A percentile compares a stretch with the other conserved stretches of the same genome.
phyloP scores from a whole-genome alignment of 1,140 invertebrate genomes.

The Atta colombica region DNA sequence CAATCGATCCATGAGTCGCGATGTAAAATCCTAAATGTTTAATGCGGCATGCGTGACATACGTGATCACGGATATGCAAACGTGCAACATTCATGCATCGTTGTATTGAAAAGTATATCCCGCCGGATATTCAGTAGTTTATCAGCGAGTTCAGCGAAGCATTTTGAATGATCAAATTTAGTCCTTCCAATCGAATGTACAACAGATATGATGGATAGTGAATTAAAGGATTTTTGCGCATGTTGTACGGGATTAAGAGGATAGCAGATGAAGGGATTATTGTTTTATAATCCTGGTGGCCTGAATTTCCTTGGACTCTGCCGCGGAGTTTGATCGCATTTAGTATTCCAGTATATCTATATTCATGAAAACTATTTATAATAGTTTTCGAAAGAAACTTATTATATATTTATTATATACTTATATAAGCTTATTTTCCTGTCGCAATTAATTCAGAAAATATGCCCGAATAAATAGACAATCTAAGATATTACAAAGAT shows the following conservation, averaged over 20 bases:
- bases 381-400: neutral
- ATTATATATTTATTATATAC: too few species aligned
- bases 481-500: neutral
- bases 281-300: constrained; percentile 50
- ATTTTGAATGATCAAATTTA: constrained; percentile 64
- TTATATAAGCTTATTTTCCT: neutral
- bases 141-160: constrained; percentile 65
- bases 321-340: constrained; percentile 9
- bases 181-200: constrained; percentile 64
- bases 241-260: constrained; percentile 38
- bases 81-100: constrained; percentile 44
- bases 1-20: constrained; percentile 25
- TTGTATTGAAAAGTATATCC: constrained; percentile 52
- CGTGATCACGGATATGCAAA: constrained; percentile 43
- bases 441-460: neutral
- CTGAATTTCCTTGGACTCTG: constrained; percentile 45
- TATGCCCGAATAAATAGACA: neutral
- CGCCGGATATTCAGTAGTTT: constrained; percentile 67
- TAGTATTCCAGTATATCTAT: neutral
- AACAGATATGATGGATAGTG: constrained; percentile 68
- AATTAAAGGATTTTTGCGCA: constrained; percentile 66
- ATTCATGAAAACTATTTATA: neutral
- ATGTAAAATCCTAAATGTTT: constrained; percentile 55
- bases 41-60: constrained; percentile 45
- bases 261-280: constrained; percentile 59